Base-by-base conservation (phyloP, 2,113 vertebrate genomes). In the Oophaga pumilio region DNA sequence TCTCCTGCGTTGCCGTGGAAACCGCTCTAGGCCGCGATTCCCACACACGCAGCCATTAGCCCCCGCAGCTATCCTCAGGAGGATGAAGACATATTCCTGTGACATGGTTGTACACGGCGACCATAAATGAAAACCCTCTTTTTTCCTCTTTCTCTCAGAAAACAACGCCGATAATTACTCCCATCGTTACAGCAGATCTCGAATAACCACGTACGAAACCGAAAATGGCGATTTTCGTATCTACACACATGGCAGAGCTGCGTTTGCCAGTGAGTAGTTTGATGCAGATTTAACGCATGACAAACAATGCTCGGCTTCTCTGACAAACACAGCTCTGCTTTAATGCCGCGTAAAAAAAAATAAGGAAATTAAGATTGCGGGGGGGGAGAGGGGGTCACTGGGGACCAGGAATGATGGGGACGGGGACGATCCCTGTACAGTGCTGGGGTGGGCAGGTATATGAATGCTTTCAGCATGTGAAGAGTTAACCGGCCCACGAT, bases 11-110 rank as follows among this genome's bases (percentile, higher is more conserved):
- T 83, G 33, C 85, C 52, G 56, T 86, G 85, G 85, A 86, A 79
- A 86, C 76, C 0, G 76, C 85, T n/a, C 50, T 15, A 62, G 85
- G 76, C 76, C 85, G 56, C 59, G 24, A 43, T 79, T 86, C 76
- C 66, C 49, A 43, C 49, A 24, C 76, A 78, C 2, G 33, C 59
- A 53, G 43, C 26, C 50, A 83, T 68, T 69, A 83, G 20, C 14
- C 33, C 59, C 49, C 18, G 22, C 18, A 69, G 81, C 22, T 50
- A 43, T 81, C 79, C 64, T 59, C 79, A 62, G 28, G 28, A 22
- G 64, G 2, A 49, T 64, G 28, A 64, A 80, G 79, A 62, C 12
- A 12, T 81, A 11, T 59, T 14, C 26, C 60, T 20, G 22, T 66
- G 60, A 52, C 33, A 50, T 28, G 18, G 9, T 43, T 66, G 53